Evolutionary conservation across 2,888 invertebrate species (phyloP), one percentile per base, ranked within the genome.

Genomic region (Scaptomyza flava): DNA sequence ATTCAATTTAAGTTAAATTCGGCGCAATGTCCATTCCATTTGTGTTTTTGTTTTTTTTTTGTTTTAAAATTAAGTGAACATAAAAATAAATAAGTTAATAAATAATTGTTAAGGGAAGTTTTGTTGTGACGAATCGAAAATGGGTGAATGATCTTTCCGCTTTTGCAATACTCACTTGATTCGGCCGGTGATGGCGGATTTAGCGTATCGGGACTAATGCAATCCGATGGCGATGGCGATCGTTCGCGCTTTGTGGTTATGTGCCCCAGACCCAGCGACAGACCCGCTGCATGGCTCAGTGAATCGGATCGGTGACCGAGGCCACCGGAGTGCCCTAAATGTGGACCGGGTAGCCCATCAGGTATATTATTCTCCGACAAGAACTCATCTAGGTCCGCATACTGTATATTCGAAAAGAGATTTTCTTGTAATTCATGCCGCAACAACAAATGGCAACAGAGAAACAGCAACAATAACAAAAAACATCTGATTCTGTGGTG

Each of bases 331-430:
- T 92, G 92, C 59, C 92, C 92, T 90, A 92, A 91, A 81, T 93
- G 95, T 91, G 93, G 93, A 71, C 93, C 94, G 54, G 95, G 93
- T 84, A 95, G 93, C 76, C 95, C 95, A 91, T 97, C 97, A 78
- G 97, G 97, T 93, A 97, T 97, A 88, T 97, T 97, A 92, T 98
- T 98, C 93, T 98, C 98, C 91, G 96, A 97, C 90, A 98, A 95
- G 93, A 98, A 98, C 93, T 98, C 98, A 93, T 98, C 98, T 93
- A 98, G 94, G 93, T 98, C 98, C 93, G 98, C 98, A 93, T 98
- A 98, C 96, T 98, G 94, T 84, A 94, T 17, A 5, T 94, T 56
- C 31, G 33, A 59, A 14, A 81, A 73, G n/a, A 58, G 51, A 34
- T 50, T n/a, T 51, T 41, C 17, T 1, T 50, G 23, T 43, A 48